Evolutionary conservation across 1,140 invertebrate species (phyloP), one percentile per base, ranked within the genome.

Genomic region (Formica exsecta): DNA sequence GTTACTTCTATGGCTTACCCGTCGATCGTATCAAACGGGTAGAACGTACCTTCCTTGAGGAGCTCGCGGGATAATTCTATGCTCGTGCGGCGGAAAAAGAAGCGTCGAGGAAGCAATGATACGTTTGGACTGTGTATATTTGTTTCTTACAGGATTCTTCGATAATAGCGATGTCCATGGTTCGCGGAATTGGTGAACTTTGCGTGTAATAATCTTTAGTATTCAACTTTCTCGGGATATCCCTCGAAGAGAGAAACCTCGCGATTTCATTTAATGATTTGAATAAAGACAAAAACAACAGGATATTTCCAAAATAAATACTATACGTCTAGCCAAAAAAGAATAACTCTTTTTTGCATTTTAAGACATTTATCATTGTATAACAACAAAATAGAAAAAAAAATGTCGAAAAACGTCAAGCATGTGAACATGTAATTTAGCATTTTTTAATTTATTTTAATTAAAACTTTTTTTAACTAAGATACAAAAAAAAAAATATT

Each of bases 71-170:
- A 54, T 83, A 83, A 83, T 83, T 83, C 54, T 61, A 83, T 74
- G 54, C 79, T 73, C 29, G 51, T 29, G 29, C 36, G 13, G 13
- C 38, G 25, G 13, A 13, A 61, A 44, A 62, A 83, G 54, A 71
- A 61, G 29, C 68, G 65, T 70, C 54, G 79, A 74, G 54, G 54
- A 62, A 74, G 68, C 54, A 83, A 74, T 83, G 79, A 83, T 83
- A 83, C 54, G 70, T 83, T 83, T 68, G 36, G n/a, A 16, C 13
- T n/a, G 54, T 22, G 48, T n/a, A 48, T 83, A 74, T 83, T 81
- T 73, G 66, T 81, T 74, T 74, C 68, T 83, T 83, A 3, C 38
- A 41, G n/a, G 11, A 7, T 73, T 81, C 38, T 74, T 13, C 57
- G 57, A 83, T 83, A 83, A 83, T 83, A 83, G 32, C 29, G 68